phyloP scores from a whole-genome alignment of 2,888 invertebrate genomes.

The Cacoxenus indagator region DNA sequence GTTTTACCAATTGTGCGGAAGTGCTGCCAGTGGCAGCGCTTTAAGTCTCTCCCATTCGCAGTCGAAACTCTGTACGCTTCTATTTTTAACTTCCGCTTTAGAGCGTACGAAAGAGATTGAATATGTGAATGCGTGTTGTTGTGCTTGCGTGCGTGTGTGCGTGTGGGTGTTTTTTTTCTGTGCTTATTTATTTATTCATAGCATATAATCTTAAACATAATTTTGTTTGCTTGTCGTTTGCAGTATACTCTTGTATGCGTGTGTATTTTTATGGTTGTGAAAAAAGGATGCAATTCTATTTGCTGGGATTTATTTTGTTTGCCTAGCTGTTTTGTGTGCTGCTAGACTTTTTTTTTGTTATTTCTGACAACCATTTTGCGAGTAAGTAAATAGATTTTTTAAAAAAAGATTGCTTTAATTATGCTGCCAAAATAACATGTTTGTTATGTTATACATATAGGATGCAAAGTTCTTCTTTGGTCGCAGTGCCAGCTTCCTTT shows the following conservation, averaged over 20 bases:
- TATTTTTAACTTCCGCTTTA: slow-evolving; percentile 56
- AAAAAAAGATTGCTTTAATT: too few relatives aligned
- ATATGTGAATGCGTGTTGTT: not conserved
- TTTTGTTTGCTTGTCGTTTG: slow-evolving; percentile 52
- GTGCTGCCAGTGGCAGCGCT: slow-evolving; percentile 34
- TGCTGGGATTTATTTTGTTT: not conserved
- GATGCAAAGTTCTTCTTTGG: too few relatives aligned
- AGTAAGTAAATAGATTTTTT: not conserved
- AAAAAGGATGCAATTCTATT: slow-evolving; percentile 44
- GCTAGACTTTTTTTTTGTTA: not conserved
- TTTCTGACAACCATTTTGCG: not conserved
- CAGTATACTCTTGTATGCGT: slow-evolving; percentile 22
- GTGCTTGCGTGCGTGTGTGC: not conserved
- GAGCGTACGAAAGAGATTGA: not conserved
- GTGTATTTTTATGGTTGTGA: slow-evolving; percentile 34
- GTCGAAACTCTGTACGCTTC: slow-evolving; percentile 36
- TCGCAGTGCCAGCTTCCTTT: too few relatives aligned
- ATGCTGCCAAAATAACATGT: too few relatives aligned
- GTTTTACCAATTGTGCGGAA: slow-evolving; percentile 62
- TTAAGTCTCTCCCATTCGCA: not conserved
- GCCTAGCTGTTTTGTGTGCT: not conserved
- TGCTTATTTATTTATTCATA: slow-evolving; percentile 59
- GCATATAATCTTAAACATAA: slow-evolving; percentile 62
- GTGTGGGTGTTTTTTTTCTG: not conserved
- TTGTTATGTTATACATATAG: too few relatives aligned